Evolutionary conservation across 1,140 invertebrate genomes (phyloP).

Genomic region (Trypoxylus dichotomus): DNA sequence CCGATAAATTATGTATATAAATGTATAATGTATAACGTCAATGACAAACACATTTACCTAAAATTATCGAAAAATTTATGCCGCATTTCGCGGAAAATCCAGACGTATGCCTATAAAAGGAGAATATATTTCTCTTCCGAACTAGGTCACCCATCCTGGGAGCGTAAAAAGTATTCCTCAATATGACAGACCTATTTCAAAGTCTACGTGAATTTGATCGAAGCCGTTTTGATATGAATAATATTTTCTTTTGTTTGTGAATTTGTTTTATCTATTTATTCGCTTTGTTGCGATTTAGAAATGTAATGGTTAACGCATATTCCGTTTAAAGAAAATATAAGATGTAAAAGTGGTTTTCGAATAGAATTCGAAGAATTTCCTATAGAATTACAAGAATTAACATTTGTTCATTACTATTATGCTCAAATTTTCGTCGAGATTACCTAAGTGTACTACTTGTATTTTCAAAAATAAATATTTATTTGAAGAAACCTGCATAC

Average conservation of each 20-base stretch:
- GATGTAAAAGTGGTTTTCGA: no score
- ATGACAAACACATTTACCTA: neutral
- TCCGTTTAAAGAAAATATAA: no score
- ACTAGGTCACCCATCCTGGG: neutral
- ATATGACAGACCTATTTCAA: constrained; percentile 22
- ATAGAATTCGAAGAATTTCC: no score
- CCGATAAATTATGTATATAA: no score
- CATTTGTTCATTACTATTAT: no score
- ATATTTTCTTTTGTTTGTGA: constrained; percentile 11
- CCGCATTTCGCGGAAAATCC: neutral
- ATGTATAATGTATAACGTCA: neutral
- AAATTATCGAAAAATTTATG: constrained; percentile 1
- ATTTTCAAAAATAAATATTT: no score
- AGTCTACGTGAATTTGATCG: constrained; percentile 15
- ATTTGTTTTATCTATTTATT: neutral
- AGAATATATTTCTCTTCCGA: neutral
- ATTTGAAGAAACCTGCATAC: no score
- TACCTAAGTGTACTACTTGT: no score
- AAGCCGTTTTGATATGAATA: neutral
- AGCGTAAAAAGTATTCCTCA: constrained; percentile 8
- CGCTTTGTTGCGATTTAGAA: neutral
- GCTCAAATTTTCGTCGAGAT: no score
- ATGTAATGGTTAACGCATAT: no score
- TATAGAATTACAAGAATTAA: no score
- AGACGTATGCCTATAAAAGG: neutral